Evolutionary conservation across 92 coral and sea anemone genomes (phyloP), one percentile per base, ranked within the genome.

Genomic region (Porites divaricata): DNA sequence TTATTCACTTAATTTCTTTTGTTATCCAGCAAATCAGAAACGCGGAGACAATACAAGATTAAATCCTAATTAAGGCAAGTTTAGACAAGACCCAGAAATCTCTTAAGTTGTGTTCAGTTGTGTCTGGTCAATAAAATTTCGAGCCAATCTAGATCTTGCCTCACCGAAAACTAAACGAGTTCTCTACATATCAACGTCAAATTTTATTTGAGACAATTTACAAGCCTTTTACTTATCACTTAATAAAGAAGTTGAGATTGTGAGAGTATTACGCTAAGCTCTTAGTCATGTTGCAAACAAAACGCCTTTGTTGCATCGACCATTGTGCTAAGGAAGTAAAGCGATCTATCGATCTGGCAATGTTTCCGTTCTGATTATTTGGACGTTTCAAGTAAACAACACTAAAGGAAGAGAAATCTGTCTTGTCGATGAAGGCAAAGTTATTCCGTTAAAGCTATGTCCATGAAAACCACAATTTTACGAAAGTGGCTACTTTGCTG

Each of bases 1-100:
- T 17, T 15, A 53, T 80, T 66, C 9, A 41, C 21, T 68, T 63
- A 9, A 35, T 24, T 69, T 57, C 50, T 68, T 24, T 80, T 80
- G 67, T 80, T 62, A 58, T 13, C 52, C 41, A 25, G 8, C 2
- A 56, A 11, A 49, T 78, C 83, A 7, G 2, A 13, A 8, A 77
- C 19, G 35, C n/a, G n/a, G n/a, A 2, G 19, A 66, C 51, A 50
- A 49, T 64, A 41, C 74, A 68, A 80, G 65, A 26, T 52, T 65
- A 51, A 65, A 65, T 35, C n/a, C 1, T 17, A 3, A 58, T 13
- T 16, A n/a, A 61, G 68, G 14, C 85, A 56, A 28, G 85, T 69
- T 80, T 21, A 58, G 85, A 14, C 85, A 57, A 56, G 54, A 52
- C 14, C 10, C 8, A 17, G 1, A 45, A 49, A 15, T 22, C 3